phyloP scores from a whole-genome alignment of 2,888 invertebrate species.

The Diarsia mendica region DNA sequence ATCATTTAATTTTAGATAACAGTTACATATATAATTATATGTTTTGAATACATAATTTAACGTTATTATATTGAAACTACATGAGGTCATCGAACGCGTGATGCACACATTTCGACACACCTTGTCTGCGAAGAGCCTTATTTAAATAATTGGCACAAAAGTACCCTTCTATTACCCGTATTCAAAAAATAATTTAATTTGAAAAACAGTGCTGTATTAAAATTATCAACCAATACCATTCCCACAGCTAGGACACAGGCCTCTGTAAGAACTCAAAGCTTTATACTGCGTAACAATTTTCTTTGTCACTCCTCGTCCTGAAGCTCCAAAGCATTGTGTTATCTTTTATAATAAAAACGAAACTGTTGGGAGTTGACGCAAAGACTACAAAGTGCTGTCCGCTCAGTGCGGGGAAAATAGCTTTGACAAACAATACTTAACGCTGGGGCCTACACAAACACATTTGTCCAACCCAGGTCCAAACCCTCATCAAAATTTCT shows the following conservation, averaged over 20 bases:
- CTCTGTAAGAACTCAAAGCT: not conserved
- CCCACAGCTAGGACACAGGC: not conserved
- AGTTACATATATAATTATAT: too few species aligned
- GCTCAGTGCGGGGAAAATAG: constrained; percentile 52
- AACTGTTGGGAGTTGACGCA: constrained; percentile 44
- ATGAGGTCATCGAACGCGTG: not conserved
- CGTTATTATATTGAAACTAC: not conserved
- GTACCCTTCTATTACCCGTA: too few species aligned
- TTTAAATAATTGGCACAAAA: too few species aligned
- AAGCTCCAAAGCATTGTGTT: constrained; percentile 33
- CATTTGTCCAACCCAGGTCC: constrained; percentile 57
- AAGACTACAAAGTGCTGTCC: constrained; percentile 48
- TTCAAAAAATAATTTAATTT: too few species aligned
- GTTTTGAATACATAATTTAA: not conserved
- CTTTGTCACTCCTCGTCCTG: constrained; percentile 7
- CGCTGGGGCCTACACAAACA: constrained; percentile 66
- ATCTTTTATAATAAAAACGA: constrained; percentile 57
- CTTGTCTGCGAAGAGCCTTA: too few species aligned
- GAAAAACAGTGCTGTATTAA: not conserved
- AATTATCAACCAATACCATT: not conserved
- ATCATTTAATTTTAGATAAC: too few species aligned
- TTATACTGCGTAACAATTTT: not conserved
- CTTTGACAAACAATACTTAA: constrained; percentile 63
- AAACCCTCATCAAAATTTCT: constrained; percentile 63
- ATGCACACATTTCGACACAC: too few species aligned